Base-by-base conservation (phyloP, 2,888 invertebrate genomes). In the Philhelius pedissequus region DNA sequence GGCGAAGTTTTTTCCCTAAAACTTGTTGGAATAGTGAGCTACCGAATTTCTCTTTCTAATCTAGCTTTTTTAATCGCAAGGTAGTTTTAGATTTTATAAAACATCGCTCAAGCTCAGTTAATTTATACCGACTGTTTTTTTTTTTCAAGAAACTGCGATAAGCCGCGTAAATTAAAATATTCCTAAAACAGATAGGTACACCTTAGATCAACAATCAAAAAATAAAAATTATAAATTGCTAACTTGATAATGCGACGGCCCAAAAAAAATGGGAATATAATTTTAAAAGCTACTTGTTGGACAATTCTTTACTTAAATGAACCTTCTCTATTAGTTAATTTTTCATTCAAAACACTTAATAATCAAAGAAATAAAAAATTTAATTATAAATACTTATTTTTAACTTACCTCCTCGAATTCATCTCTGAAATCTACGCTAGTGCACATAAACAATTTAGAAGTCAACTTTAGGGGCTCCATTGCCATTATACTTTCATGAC, bases 361-460 rank as follows among this genome's bases (percentile, higher is more conserved):
- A 22, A 20, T n/a, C 13, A 13, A 54, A 32, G 3, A 56, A 35
- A 35, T 20, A 20, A 20, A 9, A 35, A 56, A 20, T 13, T 18
- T 11, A 54, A 54, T 18, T 13, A 20, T 11, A 18, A 25, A 32
- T 35, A 4, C 35, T 56, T 56, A 35, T 56, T 56, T 56, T 56
- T 56, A 56, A 32, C 64, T 64, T 64, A 97, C 97, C 96, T 97
- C 97, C 92, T 97, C 97, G 92, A 96, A 94, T 92, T 97, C 97
- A 93, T 97, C 97, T 94, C 95, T 96, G 93, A 94, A 95, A 94
- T 97, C 97, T 92, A 97, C 95, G 91, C 94, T 94, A 91, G 95
- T 94, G 92, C 95, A 95, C 93, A 94, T 93, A 93, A 96, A 96
- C 92, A 97, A 93, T 93, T 95, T 96, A 7, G 78, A 71, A 40